These are phyloP conservation scores for Mythimna ferrago DNA, from an alignment of 2,888 invertebrate genomes.

Conservation along the genomic window DNA sequence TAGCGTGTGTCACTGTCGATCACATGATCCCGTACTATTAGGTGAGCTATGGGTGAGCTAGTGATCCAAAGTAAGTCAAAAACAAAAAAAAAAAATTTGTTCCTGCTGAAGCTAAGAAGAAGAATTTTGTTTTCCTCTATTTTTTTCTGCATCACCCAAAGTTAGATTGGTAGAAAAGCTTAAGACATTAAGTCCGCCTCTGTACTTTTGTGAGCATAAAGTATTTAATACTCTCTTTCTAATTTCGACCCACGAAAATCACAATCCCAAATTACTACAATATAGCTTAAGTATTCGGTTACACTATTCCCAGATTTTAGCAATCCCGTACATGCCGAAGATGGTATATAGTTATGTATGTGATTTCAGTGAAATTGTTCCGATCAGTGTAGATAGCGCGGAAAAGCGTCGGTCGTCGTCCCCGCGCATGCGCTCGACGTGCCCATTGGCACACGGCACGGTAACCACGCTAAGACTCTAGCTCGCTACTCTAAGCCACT, in stretches of 20 bases:
- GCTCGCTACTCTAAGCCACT: too few relatives aligned
- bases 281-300: neutral
- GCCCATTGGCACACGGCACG: slow-evolving; percentile 52
- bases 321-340: slow-evolving; percentile 12
- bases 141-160: too few relatives aligned
- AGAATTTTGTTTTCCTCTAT: too few relatives aligned
- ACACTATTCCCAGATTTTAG: slow-evolving; percentile 26
- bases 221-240: neutral
- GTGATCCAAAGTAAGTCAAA: too few relatives aligned
- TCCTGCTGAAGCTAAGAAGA: too few relatives aligned
- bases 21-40: too few relatives aligned
- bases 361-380: slow-evolving; percentile 63
- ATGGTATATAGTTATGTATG: slow-evolving; percentile 52
- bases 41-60: too few relatives aligned
- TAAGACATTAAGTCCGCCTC: too few relatives aligned
- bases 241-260: neutral
- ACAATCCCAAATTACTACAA: neutral
- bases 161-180: too few relatives aligned
- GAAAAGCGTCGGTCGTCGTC: slow-evolving; percentile 63
- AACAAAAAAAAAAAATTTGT: too few relatives aligned
- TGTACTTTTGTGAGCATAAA: too few relatives aligned
- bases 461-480: neutral
- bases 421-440: slow-evolving; percentile 52
- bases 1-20: too few relatives aligned
- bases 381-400: slow-evolving; percentile 60